phyloP scores from a whole-genome alignment of 2,888 invertebrate species.

The Dryadula phaetusa region DNA sequence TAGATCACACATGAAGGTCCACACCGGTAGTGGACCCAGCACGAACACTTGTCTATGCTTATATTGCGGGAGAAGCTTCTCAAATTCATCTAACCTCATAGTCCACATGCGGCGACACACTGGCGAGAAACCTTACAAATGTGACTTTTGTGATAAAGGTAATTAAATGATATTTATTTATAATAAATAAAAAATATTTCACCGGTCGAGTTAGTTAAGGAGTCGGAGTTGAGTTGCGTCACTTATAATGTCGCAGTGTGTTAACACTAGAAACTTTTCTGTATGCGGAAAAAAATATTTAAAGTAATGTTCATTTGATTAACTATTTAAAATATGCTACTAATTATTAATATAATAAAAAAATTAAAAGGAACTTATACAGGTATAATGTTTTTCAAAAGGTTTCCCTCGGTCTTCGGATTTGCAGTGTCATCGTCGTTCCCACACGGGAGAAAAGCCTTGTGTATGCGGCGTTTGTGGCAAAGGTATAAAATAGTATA shows the following conservation, averaged over 20 bases:
- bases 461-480: slow-evolving; percentile 79
- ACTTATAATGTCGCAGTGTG: no score
- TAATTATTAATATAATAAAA: no score
- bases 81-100: slow-evolving; percentile 85
- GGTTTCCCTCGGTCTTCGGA: slow-evolving; percentile 86
- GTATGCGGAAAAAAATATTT: no score
- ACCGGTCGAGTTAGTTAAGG: no score
- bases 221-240: no score
- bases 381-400: slow-evolving; percentile 51
- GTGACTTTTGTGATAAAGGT: slow-evolving; percentile 86
- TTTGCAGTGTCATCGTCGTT: slow-evolving; percentile 85
- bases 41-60: slow-evolving; percentile 80
- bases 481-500: slow-evolving; percentile 64
- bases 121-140: slow-evolving; percentile 86
- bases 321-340: no score
- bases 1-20: slow-evolving; percentile 84
- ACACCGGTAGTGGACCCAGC: slow-evolving; percentile 52
- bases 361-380: no score
- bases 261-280: no score
- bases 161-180: neutral
- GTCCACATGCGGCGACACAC: slow-evolving; percentile 88
- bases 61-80: slow-evolving; percentile 85
- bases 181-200: no score
- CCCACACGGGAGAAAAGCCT: slow-evolving; percentile 86
- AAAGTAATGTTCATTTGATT: no score